These are phyloP conservation scores for Drosophila tripunctata DNA, from an alignment of 2,888 invertebrate genomes.

Conservation along the genomic window DNA sequence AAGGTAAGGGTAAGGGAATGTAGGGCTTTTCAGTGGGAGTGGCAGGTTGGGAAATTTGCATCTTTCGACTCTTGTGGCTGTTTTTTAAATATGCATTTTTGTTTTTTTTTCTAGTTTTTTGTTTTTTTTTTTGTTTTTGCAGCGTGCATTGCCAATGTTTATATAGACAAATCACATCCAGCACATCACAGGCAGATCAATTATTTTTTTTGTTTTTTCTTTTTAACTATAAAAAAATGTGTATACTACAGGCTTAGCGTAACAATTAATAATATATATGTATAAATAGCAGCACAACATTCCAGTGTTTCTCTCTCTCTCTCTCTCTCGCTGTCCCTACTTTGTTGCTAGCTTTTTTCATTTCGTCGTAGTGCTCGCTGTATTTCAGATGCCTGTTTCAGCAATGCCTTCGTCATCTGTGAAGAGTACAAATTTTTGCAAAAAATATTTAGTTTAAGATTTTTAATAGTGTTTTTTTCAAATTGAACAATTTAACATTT, in stretches of 20 bases:
- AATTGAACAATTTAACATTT: background rate
- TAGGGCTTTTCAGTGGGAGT: background rate
- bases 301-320: background rate
- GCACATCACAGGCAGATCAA: slow-evolving; percentile 77
- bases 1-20: background rate
- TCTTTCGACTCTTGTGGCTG: slow-evolving; percentile 31
- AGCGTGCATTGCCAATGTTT: slow-evolving; percentile 50
- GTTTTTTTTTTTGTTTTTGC: slow-evolving; percentile 5
- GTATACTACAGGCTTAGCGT: slow-evolving; percentile 28
- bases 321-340: too few species aligned
- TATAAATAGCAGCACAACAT: slow-evolving; percentile 31
- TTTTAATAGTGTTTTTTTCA: background rate
- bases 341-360: slow-evolving; percentile 3
- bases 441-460: background rate
- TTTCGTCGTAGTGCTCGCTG: background rate
- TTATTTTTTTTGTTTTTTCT: slow-evolving; percentile 35
- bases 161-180: slow-evolving; percentile 74
- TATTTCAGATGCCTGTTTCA: slow-evolving; percentile 93
- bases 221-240: slow-evolving; percentile 26
- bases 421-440: too few species aligned
- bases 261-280: slow-evolving; percentile 29
- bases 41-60: background rate
- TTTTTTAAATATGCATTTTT: background rate
- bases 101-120: slow-evolving; percentile 10
- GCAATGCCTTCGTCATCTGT: slow-evolving; percentile 98